Evolutionary conservation across 1,140 invertebrate species (phyloP).

Genomic region (Nautilus pompilius): DNA sequence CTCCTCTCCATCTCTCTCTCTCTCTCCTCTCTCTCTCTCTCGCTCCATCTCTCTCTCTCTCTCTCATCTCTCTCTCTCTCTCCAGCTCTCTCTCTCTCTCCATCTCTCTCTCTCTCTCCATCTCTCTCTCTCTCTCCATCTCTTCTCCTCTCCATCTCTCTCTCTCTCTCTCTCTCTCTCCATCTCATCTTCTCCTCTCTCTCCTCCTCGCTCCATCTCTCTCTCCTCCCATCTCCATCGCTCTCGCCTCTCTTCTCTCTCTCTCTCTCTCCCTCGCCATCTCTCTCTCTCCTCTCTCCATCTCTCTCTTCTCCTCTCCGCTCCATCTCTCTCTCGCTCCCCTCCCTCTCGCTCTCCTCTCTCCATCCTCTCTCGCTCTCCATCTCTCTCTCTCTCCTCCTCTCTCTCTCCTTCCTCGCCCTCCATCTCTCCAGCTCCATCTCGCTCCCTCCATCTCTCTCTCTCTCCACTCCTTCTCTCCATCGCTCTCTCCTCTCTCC

Average conservation of each 20-base stretch:
- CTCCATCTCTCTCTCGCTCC: neutral
- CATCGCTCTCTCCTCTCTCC: neutral
- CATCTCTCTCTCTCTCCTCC: neutral
- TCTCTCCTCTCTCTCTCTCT: conserved; percentile 35
- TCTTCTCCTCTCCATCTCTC: neutral
- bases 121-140: too few species aligned
- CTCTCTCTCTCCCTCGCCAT: neutral
- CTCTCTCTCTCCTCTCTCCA: neutral
- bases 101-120: too few species aligned
- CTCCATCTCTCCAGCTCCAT: neutral
- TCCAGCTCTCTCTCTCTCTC: too few species aligned
- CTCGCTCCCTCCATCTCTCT: neutral
- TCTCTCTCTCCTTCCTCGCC: neutral
- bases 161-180: neutral
- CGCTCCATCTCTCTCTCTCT: neutral
- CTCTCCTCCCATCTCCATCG: neutral
- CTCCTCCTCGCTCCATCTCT: neutral
- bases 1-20: conserved; percentile 22
- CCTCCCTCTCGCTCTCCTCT: neutral
- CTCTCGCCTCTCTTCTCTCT: neutral
- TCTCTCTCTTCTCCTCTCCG: neutral
- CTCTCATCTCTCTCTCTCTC: neutral
- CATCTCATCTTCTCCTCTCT: neutral
- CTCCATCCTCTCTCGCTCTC: neutral
- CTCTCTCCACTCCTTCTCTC: neutral